These are phyloP conservation scores for Octonoba sinensis DNA, from an alignment of 2,888 invertebrate species.

Conservation along the genomic window DNA sequence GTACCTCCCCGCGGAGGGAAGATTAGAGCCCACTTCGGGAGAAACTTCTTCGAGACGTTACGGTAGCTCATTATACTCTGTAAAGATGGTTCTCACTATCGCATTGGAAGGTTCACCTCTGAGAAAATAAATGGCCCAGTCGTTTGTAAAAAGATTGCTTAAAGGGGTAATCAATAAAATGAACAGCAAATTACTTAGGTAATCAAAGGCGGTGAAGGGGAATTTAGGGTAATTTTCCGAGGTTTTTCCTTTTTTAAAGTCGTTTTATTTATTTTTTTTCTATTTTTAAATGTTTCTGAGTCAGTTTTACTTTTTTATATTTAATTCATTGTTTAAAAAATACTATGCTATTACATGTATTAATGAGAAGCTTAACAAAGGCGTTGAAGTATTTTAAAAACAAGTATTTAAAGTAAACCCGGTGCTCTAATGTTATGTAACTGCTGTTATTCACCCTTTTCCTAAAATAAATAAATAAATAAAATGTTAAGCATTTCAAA, in stretches of 20 bases:
- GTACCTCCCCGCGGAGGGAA: neutral
- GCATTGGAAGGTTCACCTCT: too few relatives aligned
- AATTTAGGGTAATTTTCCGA: neutral
- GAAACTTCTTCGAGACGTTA: neutral
- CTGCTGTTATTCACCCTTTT: too few relatives aligned
- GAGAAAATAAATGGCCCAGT: slow-evolving; percentile 6
- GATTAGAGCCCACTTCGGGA: slow-evolving; percentile 10
- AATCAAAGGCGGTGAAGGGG: neutral
- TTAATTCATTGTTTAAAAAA: neutral
- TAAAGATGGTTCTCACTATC: slow-evolving; percentile 7
- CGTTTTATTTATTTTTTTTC: slow-evolving; percentile 1
- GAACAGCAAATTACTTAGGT: slow-evolving; percentile 22
- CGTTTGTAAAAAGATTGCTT: neutral
- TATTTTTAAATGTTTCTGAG: neutral
- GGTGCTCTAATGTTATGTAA: too few relatives aligned
- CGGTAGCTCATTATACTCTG: slow-evolving; percentile 11
- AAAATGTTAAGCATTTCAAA: too few relatives aligned
- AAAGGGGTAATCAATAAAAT: slow-evolving; percentile 25
- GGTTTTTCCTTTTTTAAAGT: neutral
- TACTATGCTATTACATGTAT: too few relatives aligned
- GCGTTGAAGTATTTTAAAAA: too few relatives aligned
- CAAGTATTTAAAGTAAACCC: too few relatives aligned
- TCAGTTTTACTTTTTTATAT: neutral
- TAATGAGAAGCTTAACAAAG: too few relatives aligned
- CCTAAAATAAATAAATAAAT: too few relatives aligned